A percentile compares a stretch with the other conserved stretches of the same genome.
Evolutionary conservation across 2,888 invertebrate species (phyloP).

Genomic region (Zaprionus bogoriensis): DNA sequence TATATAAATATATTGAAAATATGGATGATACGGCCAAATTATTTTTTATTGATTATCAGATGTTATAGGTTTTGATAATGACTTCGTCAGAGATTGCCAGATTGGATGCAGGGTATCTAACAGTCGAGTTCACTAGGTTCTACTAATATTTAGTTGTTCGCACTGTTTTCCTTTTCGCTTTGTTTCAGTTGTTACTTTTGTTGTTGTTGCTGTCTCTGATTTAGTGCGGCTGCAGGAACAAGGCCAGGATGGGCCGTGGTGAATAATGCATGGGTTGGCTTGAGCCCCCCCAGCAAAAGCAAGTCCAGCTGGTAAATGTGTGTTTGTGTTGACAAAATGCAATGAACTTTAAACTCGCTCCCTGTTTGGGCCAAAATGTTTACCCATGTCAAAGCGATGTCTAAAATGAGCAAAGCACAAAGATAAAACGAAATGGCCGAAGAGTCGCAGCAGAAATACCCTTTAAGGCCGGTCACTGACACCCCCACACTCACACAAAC

Average conservation of each 20-base stretch:
- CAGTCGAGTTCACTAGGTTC: too few relatives aligned
- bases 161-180: not conserved
- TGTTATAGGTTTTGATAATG: too few relatives aligned
- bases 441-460: slow-evolving; percentile 2
- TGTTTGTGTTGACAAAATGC: slow-evolving; percentile 41
- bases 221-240: slow-evolving; percentile 47
- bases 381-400: slow-evolving; percentile 57
- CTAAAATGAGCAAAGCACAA: slow-evolving; percentile 16
- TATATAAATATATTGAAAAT: too few relatives aligned
- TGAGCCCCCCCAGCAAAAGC: slow-evolving; percentile 9
- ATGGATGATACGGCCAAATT: too few relatives aligned
- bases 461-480: not conserved
- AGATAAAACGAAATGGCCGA: not conserved
- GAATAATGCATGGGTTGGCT: slow-evolving; percentile 39
- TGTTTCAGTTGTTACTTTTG: not conserved
- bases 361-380: slow-evolving; percentile 42
- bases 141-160: too few relatives aligned
- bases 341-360: slow-evolving; percentile 61
- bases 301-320: slow-evolving; percentile 3
- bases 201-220: slow-evolving; percentile 31
- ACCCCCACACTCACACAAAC: not conserved
- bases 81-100: too few relatives aligned
- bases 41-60: too few relatives aligned
- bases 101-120: too few relatives aligned
- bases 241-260: slow-evolving; percentile 39